These are phyloP conservation scores for human (Homo sapiens) DNA, from an alignment of 2,113 vertebrate species.

Conservation along the genomic window DNA sequence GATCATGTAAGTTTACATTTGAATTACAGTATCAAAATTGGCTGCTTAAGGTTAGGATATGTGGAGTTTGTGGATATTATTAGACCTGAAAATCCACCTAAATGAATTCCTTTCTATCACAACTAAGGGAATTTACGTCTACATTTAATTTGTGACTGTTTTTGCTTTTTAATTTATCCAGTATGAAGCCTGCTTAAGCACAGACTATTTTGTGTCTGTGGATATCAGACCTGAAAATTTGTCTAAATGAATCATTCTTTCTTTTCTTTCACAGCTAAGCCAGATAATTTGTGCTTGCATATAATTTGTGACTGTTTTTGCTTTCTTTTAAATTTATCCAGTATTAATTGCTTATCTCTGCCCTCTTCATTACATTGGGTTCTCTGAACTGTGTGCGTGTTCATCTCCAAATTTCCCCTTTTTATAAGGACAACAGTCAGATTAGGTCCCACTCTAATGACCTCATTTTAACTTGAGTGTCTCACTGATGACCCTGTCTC, in stretches of 20 bases:
- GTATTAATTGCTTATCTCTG: background rate
- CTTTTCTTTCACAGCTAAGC: background rate
- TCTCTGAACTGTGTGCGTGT: background rate
- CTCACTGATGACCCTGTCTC: background rate
- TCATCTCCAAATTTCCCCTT: background rate
- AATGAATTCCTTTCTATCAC: slow-evolving; percentile 13
- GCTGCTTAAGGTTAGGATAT: background rate
- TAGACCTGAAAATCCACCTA: background rate
- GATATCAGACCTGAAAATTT: background rate
- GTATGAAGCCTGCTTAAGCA: background rate
- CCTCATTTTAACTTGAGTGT: background rate
- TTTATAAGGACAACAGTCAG: background rate
- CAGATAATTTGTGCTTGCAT: background rate
- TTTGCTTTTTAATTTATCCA: background rate
- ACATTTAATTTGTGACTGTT: background rate
- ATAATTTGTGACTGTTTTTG: background rate
- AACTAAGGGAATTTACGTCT: background rate
- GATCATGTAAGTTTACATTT: slow-evolving; percentile 83
- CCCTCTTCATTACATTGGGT: background rate
- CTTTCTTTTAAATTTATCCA: background rate
- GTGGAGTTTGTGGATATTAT: background rate
- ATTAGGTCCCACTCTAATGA: background rate
- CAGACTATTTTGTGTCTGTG: background rate
- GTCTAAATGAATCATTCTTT: slow-evolving; percentile 13
- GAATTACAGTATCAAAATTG: slow-evolving; percentile 7